A percentile compares a stretch with the other conserved stretches of the same genome.
phyloP scores from a whole-genome alignment of 37 sponge, comb jelly and placozoan species.

The Amphimedon queenslandica region DNA sequence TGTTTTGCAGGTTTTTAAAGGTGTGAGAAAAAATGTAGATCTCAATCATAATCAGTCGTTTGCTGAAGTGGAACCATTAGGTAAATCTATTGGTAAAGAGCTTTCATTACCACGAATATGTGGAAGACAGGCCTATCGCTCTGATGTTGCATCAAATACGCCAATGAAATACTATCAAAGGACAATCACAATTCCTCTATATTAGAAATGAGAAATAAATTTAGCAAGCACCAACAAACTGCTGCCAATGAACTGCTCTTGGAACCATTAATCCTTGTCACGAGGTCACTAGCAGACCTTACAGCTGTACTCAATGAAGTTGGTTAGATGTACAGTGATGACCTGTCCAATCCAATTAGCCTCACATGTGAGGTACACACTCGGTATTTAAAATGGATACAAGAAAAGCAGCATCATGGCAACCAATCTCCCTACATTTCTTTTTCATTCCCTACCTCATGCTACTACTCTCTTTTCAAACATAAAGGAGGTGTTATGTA shows the following conservation, averaged over 20 bases:
- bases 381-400: slow-evolving; percentile 24
- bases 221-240: slow-evolving; percentile 34
- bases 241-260: slow-evolving; percentile 20
- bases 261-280: slow-evolving; percentile 5
- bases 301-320: background rate
- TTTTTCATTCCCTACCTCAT: no score
- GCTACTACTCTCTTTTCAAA: no score
- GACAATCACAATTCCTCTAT: slow-evolving; percentile 28
- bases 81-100: slow-evolving; percentile 4
- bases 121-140: slow-evolving; percentile 23
- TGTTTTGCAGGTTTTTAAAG: slow-evolving; percentile 11
- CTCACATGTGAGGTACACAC: slow-evolving; percentile 12
- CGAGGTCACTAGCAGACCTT: background rate
- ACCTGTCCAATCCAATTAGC: background rate
- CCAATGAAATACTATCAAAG: slow-evolving; percentile 22
- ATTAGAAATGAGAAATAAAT: slow-evolving; percentile 13
- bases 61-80: slow-evolving; percentile 17
- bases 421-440: no score
- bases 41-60: slow-evolving; percentile 31
- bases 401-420: slow-evolving; percentile 16
- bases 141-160: slow-evolving; percentile 11
- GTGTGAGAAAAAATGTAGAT: slow-evolving; percentile 32
- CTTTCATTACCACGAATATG: slow-evolving; percentile 37
- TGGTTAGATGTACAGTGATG: background rate
- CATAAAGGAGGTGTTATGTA: slow-evolving; percentile 1